These are phyloP conservation scores for Cinclus mexicanus DNA, from an alignment of 2,113 vertebrate genomes.

Conservation along the genomic window DNA sequence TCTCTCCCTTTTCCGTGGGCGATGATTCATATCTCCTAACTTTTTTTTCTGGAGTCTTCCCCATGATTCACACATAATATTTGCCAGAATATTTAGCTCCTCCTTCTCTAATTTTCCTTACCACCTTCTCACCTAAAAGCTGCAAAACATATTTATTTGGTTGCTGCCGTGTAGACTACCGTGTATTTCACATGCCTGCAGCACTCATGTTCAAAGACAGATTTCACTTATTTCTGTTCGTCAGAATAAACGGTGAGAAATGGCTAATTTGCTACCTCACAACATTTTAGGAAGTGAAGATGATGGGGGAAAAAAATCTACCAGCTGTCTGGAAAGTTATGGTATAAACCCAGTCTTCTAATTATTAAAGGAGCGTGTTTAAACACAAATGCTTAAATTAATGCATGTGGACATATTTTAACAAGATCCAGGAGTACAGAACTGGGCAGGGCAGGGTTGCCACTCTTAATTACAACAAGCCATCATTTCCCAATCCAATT, in stretches of 20 bases:
- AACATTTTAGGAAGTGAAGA: constrained; percentile 54
- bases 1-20: background rate
- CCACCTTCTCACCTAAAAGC: constrained; percentile 35
- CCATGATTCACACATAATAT: background rate
- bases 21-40: background rate
- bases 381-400: background rate
- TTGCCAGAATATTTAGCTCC: constrained; percentile 13
- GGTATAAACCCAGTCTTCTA: background rate
- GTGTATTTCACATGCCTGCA: constrained; percentile 24
- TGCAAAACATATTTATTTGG: constrained; percentile 37
- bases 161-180: background rate
- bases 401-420: background rate
- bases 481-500: background rate
- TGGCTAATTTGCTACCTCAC: constrained; percentile 54
- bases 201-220: constrained; percentile 27
- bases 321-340: constrained; percentile 53
- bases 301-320: background rate
- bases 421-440: background rate
- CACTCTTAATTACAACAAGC: background rate
- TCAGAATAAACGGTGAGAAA: constrained; percentile 51
- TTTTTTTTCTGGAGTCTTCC: background rate
- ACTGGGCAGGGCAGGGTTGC: background rate
- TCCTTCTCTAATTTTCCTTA: constrained; percentile 41
- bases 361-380: background rate
- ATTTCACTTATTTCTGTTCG: constrained; percentile 51